Evolutionary conservation across 2,888 invertebrate species (phyloP).

Genomic region (Eristalis tenax): DNA sequence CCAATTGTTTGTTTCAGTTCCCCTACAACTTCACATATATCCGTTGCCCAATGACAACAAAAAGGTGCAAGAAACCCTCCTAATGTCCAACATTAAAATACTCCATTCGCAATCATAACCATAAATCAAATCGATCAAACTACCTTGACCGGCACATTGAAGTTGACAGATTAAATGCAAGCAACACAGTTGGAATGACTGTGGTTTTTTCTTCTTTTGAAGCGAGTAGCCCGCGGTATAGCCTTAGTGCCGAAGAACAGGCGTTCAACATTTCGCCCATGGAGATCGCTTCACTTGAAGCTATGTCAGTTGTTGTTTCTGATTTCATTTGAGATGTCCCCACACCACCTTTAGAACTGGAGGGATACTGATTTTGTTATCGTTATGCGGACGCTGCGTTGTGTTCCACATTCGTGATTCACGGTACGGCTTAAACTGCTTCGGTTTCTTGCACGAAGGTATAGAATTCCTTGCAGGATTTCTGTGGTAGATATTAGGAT

Average conservation of each 20-base stretch:
- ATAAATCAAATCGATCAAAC: conserved; percentile 75
- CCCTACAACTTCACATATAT: conserved; percentile 27
- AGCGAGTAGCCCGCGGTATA: too few relatives aligned
- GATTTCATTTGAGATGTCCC: conserved; percentile 35
- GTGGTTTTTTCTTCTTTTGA: conserved; percentile 49
- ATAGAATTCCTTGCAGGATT: conserved; percentile 1
- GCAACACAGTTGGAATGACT: conserved; percentile 53
- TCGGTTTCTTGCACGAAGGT: background rate
- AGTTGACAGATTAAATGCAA: conserved; percentile 74
- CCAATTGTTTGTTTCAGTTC: conserved; percentile 19
- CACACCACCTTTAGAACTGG: background rate
- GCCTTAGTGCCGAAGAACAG: background rate
- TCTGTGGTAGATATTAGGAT: background rate
- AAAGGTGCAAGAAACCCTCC: conserved; percentile 62
- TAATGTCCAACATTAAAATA: conserved; percentile 74
- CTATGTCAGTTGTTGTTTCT: conserved; percentile 11
- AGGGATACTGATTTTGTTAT: background rate
- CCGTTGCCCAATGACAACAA: conserved; percentile 4
- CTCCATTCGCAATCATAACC: conserved; percentile 61
- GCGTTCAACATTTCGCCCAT: conserved; percentile 37
- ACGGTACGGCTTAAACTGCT: background rate
- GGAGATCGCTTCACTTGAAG: conserved; percentile 30
- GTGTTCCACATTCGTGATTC: conserved; percentile 13
- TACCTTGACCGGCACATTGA: conserved; percentile 68
- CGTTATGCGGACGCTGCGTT: background rate